A percentile compares a stretch with the other conserved stretches of the same genome.
Conservation (phyloP, 2,797 vertebrate species). For the Clarias pachynema region DNA sequence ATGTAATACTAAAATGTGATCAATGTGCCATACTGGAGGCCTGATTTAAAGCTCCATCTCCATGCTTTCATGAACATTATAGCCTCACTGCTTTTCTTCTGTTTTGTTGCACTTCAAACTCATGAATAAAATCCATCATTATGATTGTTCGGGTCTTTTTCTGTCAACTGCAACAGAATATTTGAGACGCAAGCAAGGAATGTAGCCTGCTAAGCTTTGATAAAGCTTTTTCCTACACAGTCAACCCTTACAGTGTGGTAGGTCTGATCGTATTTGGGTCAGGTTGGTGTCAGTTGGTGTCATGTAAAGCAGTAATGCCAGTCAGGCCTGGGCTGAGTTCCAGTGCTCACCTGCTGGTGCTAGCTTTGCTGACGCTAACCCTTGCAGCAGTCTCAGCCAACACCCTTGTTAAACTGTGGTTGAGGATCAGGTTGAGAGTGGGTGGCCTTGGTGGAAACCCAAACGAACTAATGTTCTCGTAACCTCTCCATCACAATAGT, state of each 20-base stretch:
- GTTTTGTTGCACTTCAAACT: neutral
- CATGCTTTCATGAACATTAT: neutral
- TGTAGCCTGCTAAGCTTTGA: too few species aligned
- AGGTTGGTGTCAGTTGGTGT: constrained; percentile 3
- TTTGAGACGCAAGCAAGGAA: neutral
- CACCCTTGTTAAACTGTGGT: constrained; percentile 25
- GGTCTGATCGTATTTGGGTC: constrained; percentile 12
- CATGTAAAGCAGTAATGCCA: neutral
- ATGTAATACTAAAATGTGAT: neutral
- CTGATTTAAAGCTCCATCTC: neutral
- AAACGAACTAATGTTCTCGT: constrained; percentile 7
- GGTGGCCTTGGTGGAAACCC: constrained; percentile 48
- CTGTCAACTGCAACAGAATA: neutral
- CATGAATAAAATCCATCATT: constrained; percentile 15
- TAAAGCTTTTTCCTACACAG: neutral
- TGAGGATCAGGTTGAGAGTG: constrained; percentile 20
- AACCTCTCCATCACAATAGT: constrained; percentile 13
- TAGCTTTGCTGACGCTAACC: constrained; percentile 14
- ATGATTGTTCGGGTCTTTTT: neutral
- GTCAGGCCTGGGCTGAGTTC: constrained; percentile 14
- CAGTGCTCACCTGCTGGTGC: constrained; percentile 19
- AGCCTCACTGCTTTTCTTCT: neutral
- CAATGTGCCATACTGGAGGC: neutral
- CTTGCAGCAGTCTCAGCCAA: constrained; percentile 23
- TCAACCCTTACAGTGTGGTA: neutral